A percentile compares a stretch with the other conserved stretches of the same genome.
These are phyloP conservation scores for Callionymus lyra DNA, from an alignment of 2,113 vertebrate genomes.

Conservation along the genomic window DNA sequence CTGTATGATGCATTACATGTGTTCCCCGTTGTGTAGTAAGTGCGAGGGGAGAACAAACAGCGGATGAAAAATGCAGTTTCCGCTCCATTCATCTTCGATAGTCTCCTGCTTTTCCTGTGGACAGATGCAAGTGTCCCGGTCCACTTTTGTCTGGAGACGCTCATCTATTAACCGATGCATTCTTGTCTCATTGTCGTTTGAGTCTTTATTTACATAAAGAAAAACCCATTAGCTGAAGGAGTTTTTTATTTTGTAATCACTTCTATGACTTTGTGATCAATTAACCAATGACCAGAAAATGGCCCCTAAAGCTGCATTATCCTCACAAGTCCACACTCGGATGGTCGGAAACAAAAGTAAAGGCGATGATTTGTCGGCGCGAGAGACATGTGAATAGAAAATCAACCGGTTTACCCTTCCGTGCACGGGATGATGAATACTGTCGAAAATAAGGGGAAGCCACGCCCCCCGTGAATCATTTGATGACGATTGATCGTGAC, in stretches of 20 bases:
- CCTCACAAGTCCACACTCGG: constrained; percentile 7
- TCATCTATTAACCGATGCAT: constrained; percentile 33
- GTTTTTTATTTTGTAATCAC: too few relatives aligned
- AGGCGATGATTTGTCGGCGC: constrained; percentile 3
- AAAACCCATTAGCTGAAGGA: not conserved
- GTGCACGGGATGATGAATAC: constrained; percentile 25
- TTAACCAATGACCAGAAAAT: too few relatives aligned
- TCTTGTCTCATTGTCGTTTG: constrained; percentile 4
- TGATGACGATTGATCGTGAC: constrained; percentile 61
- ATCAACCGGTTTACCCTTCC: constrained; percentile 16
- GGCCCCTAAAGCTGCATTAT: too few relatives aligned
- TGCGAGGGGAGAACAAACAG: constrained; percentile 48
- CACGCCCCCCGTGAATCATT: constrained; percentile 39
- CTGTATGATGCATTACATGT: constrained; percentile 67
- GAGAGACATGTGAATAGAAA: constrained; percentile 22
- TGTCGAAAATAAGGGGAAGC: constrained; percentile 26
- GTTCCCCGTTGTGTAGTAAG: constrained; percentile 51
- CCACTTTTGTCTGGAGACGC: constrained; percentile 41
- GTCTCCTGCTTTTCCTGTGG: constrained; percentile 18
- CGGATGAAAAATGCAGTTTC: constrained; percentile 61
- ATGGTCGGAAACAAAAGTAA: constrained; percentile 22
- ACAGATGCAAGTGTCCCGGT: constrained; percentile 25
- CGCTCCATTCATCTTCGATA: constrained; percentile 46
- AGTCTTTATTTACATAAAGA: too few relatives aligned
- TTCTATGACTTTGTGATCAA: too few relatives aligned